These are phyloP conservation scores for Neogale vison DNA, from an alignment of 2,113 vertebrate genomes.

Conservation along the genomic window DNA sequence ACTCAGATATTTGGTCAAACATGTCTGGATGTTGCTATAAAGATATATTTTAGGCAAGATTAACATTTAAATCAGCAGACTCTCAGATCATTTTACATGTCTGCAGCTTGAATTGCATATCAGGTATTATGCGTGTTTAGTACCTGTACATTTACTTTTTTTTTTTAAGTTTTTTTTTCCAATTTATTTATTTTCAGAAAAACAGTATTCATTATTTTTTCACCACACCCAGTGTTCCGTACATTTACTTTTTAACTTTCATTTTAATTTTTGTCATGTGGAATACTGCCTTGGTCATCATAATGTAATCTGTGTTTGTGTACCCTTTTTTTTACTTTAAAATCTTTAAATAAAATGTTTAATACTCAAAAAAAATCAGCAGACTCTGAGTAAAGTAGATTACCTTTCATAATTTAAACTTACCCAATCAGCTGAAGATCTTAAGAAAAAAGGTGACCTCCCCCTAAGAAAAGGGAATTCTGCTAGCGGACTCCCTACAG, in stretches of 20 bases:
- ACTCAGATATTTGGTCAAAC: neutral
- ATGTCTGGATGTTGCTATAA: neutral
- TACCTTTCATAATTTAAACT: neutral
- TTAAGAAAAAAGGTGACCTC: neutral
- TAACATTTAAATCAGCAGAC: neutral
- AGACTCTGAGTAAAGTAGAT: neutral
- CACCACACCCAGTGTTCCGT: too few relatives aligned
- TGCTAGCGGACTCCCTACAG: neutral
- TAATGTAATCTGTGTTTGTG: constrained; percentile 83
- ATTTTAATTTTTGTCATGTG: constrained; percentile 70
- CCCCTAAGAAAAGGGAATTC: neutral
- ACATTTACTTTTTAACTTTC: constrained; percentile 56
- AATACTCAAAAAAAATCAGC: too few relatives aligned
- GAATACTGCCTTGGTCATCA: constrained; percentile 71
- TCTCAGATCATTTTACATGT: constrained; percentile 75
- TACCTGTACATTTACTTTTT: constrained; percentile 74
- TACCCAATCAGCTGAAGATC: neutral
- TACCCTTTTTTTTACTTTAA: constrained; percentile 80
- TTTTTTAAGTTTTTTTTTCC: too few relatives aligned
- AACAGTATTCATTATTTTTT: too few relatives aligned
- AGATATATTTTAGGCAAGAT: neutral
- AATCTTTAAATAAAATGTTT: constrained; percentile 86
- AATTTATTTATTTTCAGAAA: too few relatives aligned
- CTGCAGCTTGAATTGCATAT: constrained; percentile 70
- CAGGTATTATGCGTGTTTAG: constrained; percentile 75